phyloP scores from a whole-genome alignment of 2,113 vertebrate genomes.

The human (Homo sapiens) region GRCh38 chr6:91946001-91946500 shows the following conservation, averaged over 20 bases:
- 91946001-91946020: neutral
- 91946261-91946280: neutral
- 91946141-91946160: neutral
- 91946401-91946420: neutral
- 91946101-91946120: neutral
- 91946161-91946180: neutral
- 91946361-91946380: neutral
- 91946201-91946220: neutral
- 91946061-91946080: neutral
- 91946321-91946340: neutral
- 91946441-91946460: neutral
- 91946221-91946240: neutral
- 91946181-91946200: neutral
- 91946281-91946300: neutral
- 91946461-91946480: neutral
- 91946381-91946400: neutral
- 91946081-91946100: neutral
- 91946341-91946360: neutral
- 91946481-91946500: neutral
- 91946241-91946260: neutral
- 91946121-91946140: neutral
- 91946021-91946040: neutral
- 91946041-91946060: neutral
- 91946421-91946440: too few relatives aligned
- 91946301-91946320: neutral